Evolutionary conservation across 35 echinoderm and acorn worm species (phyloP).

Genomic region (Eucidaris tribuloides): DNA sequence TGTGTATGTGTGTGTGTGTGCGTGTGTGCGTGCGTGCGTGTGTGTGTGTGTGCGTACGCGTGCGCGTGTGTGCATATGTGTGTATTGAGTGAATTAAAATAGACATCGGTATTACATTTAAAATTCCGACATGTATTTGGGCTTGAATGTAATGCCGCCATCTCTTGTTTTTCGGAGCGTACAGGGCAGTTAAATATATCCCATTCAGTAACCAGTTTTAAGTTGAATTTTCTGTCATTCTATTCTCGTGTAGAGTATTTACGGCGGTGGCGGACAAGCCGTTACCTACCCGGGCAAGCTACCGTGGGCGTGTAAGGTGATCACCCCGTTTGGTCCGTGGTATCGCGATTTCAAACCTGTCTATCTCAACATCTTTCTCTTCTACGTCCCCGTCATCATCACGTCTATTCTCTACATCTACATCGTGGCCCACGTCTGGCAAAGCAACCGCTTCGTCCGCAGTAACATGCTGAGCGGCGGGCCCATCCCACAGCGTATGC

Average conservation of each 20-base stretch:
- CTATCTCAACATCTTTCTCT: slow-evolving; percentile 71
- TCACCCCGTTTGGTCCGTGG: slow-evolving; percentile 59
- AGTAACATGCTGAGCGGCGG: background rate
- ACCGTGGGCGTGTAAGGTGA: slow-evolving; percentile 64
- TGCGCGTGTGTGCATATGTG: too few relatives aligned
- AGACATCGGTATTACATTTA: too few relatives aligned
- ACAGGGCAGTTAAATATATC: too few relatives aligned
- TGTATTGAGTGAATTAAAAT: too few relatives aligned
- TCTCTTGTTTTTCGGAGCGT: too few relatives aligned
- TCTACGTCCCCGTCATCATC: slow-evolving; percentile 64
- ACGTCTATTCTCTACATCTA: slow-evolving; percentile 51
- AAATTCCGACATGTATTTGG: too few relatives aligned
- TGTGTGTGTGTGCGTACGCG: too few relatives aligned
- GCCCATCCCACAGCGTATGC: background rate
- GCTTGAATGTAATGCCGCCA: too few relatives aligned
- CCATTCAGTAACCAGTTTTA: too few relatives aligned
- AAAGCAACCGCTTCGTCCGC: slow-evolving; percentile 26
- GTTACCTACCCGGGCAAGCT: slow-evolving; percentile 66
- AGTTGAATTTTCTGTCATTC: background rate
- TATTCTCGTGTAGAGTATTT: slow-evolving; percentile 15
- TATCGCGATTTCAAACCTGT: slow-evolving; percentile 78
- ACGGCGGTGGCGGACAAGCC: slow-evolving; percentile 26
- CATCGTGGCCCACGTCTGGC: slow-evolving; percentile 56
- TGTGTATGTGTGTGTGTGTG: too few relatives aligned
- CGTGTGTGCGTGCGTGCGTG: too few relatives aligned